Conservation (phyloP, 2,888 invertebrate species). For the Megaustenia siamemsis region DNA sequence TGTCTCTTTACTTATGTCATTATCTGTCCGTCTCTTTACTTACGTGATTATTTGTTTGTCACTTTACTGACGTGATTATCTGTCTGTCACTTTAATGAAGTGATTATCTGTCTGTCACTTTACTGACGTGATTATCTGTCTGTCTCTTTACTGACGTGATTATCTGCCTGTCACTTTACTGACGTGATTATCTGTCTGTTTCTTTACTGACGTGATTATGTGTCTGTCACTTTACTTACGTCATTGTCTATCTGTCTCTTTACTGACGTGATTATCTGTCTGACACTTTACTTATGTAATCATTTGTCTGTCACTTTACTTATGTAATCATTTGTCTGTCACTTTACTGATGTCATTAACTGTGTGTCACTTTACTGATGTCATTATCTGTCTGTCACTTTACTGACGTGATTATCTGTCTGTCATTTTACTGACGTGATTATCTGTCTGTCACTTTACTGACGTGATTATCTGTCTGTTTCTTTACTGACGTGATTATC, state of each 20-base stretch:
- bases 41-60: neutral
- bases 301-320: neutral
- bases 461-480: neutral
- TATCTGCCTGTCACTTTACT: neutral
- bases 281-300: neutral
- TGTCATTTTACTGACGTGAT: neutral
- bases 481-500: neutral
- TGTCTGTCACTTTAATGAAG: neutral
- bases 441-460: neutral
- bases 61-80: neutral
- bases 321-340: neutral
- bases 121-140: neutral
- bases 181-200: neutral
- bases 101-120: neutral
- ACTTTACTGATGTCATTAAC: too few species aligned
- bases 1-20: neutral
- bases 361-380: neutral
- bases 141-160: neutral
- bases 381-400: neutral
- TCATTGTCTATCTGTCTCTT: neutral
- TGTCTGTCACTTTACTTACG: neutral
- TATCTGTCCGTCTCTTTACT: neutral
- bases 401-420: neutral
- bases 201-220: neutral
- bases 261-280: neutral